Evolutionary conservation across 2,113 vertebrate genomes (phyloP), one percentile per base, ranked within the genome.

Genomic region (Megaceryle maxima): DNA sequence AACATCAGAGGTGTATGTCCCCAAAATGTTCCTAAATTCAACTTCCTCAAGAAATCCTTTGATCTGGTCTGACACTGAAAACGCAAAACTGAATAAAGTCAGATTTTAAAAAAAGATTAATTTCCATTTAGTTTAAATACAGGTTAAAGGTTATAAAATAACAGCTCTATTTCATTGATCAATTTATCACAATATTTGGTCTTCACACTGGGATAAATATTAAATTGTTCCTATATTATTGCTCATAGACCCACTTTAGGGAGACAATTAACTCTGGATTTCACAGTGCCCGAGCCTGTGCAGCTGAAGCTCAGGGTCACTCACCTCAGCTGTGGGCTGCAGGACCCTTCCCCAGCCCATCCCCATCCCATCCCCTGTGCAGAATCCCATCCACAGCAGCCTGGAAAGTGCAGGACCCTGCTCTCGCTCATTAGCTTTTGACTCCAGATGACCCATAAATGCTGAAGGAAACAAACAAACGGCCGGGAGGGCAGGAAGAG

Each of bases 381-480:
- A n/a, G 67, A 8, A 2, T 50, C 16, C 44, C 37, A 20, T 26
- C 10, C 0, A 7, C 8, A 37, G 46, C 7, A 6, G 68, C 69
- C 81, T 77, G 74, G 79, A 75, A 91, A 84, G 56, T 4, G 14
- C 89, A 2, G 29, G 63, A 87, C 77, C 21, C 4, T 55, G 60
- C 50, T 85, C 55, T 3, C 0, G 0, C 33, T 92, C 91, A 72
- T 95, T 63, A 95, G 37, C 46, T 87, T 66, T 41, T 77, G 75
- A 75, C 90, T 95, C 79, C 80, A 44, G 62, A 48, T 92, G 93
- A 89, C 93, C 87, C 74, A 43, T 70, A 94, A 90, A 86, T 16
- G 46, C 18, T 31, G 41, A 66, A 83, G 92, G 80, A 94, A 90
- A 80, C 55, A 94, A 94, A 93, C 90, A 94, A 78, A 72, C 10